These are phyloP conservation scores for Spicauda simplicius DNA, from an alignment of 2,888 invertebrate species.

Conservation along the genomic window DNA sequence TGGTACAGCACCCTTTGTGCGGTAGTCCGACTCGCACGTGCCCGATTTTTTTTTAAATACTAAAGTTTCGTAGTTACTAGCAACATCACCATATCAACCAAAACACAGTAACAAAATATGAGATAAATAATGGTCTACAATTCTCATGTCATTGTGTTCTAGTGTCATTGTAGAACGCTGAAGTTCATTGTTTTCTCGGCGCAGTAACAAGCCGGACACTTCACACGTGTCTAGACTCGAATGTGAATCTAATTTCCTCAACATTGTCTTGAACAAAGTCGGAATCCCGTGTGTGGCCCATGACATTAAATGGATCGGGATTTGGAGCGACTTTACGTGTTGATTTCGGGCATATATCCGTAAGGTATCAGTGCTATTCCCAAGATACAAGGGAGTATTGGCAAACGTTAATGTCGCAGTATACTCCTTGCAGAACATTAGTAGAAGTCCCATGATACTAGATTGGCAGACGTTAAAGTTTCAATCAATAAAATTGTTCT, in stretches of 20 bases:
- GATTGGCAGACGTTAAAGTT: background rate
- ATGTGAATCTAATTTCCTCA: constrained; percentile 71
- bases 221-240: constrained; percentile 69
- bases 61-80: too few relatives aligned
- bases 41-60: too few relatives aligned
- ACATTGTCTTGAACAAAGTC: constrained; percentile 1
- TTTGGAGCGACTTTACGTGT: too few relatives aligned
- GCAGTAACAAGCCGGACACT: constrained; percentile 54
- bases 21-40: too few relatives aligned
- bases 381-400: background rate
- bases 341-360: background rate
- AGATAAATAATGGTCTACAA: background rate
- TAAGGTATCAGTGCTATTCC: background rate
- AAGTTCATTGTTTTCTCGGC: constrained; percentile 44
- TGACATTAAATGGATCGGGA: background rate
- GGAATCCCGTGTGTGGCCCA: background rate
- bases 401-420: background rate
- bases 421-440: too few relatives aligned
- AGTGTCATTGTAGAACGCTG: background rate
- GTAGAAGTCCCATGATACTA: too few relatives aligned
- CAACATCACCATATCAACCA: too few relatives aligned
- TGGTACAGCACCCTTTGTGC: too few relatives aligned
- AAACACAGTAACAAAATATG: too few relatives aligned
- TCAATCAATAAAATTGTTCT: too few relatives aligned
- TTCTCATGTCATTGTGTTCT: background rate